Evolutionary conservation across 2,797 vertebrate genomes (phyloP), one percentile per base, ranked within the genome.

Genomic region (Sebastes iracundus): DNA sequence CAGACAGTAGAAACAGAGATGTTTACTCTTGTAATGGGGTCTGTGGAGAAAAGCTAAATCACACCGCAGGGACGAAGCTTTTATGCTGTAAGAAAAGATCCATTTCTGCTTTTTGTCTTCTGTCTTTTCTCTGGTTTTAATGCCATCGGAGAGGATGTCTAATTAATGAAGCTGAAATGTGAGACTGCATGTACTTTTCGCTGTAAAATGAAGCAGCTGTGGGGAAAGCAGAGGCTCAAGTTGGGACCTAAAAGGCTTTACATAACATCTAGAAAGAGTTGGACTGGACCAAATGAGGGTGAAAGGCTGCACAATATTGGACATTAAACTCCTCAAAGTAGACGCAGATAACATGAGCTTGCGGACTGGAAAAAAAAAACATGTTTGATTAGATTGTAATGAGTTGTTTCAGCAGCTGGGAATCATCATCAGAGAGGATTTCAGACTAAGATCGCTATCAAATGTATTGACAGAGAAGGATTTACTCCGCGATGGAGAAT

Each of bases 361-460:
- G n/a, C 11, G 5, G 52, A 49, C 32, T 18, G 35, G 46, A 4
- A 52, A n/a, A 52, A 9, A n/a, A 9, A 52, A 52, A 28, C 7
- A 30, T 55, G 75, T 90, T 92, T 93, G 89, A 93, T 92, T 79
- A 82, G 85, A 90, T 90, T 64, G 81, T 95, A 92, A 93, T 93
- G 88, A 93, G 89, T 84, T 86, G 91, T 91, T 91, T 75, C 82
- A 84, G 32, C 80, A 88, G 87, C 78, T 5, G 60, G 75, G 80
- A 81, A 84, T 86, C 69, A 33, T 88, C 84, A 88, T 90, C 77
- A 81, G 70, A 89, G 78, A 58, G 91, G 90, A 94, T 93, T 94
- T 92, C 83, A 75, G 68, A 42, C 77, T 72, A 28, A 90, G 90
- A 94, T 93, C 87, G 38, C 67, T 85, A 90, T 94, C 86, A 80